Conservation (phyloP, 2,113 vertebrate genomes). For the Thinocorus orbignyianus region DNA sequence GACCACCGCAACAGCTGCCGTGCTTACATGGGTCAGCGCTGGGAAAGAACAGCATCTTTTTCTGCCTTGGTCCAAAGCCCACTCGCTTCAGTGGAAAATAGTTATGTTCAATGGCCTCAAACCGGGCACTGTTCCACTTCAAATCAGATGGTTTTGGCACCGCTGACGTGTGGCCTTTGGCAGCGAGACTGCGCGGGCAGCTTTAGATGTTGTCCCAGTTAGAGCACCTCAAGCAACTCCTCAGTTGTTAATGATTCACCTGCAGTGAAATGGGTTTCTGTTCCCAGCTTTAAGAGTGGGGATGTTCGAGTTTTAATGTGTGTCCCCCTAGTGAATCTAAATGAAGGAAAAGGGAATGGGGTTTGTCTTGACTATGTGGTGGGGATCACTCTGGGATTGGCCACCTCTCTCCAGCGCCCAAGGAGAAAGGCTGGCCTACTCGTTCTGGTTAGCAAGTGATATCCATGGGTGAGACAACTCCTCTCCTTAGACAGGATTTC, state of each 20-base stretch:
- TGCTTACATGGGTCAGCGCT: background rate
- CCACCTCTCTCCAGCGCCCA: background rate
- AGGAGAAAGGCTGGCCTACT: background rate
- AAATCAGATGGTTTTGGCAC: background rate
- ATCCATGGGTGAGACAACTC: background rate
- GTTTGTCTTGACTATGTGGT: background rate
- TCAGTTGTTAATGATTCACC: background rate
- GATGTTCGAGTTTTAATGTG: background rate
- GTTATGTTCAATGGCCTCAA: background rate
- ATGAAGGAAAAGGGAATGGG: background rate
- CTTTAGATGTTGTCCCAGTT: background rate
- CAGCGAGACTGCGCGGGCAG: rapidly evolving
- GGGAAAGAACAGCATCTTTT: background rate
- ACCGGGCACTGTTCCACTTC: background rate
- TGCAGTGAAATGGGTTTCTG: background rate
- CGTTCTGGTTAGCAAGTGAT: background rate
- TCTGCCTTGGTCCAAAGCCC: constrained; percentile 8
- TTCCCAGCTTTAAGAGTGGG: background rate
- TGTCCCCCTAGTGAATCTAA: background rate
- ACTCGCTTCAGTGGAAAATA: background rate
- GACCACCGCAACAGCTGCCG: constrained; percentile 3
- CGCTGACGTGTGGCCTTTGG: background rate
- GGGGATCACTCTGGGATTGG: background rate
- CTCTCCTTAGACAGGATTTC: background rate
- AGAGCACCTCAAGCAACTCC: background rate